Conservation (phyloP, 2,113 vertebrate genomes). For the Chaenogobius annularis region DNA sequence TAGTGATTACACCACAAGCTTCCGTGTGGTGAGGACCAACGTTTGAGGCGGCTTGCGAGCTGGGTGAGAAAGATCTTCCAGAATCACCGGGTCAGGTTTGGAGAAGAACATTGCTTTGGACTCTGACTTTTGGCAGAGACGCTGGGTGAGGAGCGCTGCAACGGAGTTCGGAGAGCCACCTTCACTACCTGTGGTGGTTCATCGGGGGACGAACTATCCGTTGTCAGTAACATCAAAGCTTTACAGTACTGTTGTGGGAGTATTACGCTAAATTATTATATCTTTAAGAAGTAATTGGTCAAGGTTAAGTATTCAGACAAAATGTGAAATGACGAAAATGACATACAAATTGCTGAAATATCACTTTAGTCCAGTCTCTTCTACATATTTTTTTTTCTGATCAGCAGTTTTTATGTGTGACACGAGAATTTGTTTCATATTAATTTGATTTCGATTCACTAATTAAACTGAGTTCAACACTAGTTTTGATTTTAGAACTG, state of each 20-base stretch:
- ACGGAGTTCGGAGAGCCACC: conserved; percentile 84
- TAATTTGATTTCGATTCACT: no score
- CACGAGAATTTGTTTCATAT: no score
- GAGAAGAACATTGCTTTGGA: conserved; percentile 97
- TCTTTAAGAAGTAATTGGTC: no score
- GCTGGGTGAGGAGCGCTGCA: conserved; percentile 89
- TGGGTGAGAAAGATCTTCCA: conserved; percentile 98
- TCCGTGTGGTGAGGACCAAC: conserved; percentile 95
- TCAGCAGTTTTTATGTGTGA: no score
- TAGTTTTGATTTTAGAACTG: no score
- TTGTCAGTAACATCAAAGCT: conserved; percentile 81
- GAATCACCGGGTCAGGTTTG: conserved; percentile 95
- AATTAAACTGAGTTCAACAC: no score
- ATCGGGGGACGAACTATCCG: conserved; percentile 95
- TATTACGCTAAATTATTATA: no score
- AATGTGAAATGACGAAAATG: no score
- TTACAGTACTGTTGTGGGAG: background rate
- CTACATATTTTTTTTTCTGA: no score
- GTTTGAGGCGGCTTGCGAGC: conserved; percentile 94
- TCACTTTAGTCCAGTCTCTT: no score
- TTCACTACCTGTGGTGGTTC: conserved; percentile 94
- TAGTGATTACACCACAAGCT: conserved; percentile 97
- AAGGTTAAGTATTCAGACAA: no score
- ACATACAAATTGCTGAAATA: no score
- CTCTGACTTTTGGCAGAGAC: conserved; percentile 91